Base-by-base conservation (phyloP, 2,797 vertebrate genomes). In the Crenichthys baileyi region DNA sequence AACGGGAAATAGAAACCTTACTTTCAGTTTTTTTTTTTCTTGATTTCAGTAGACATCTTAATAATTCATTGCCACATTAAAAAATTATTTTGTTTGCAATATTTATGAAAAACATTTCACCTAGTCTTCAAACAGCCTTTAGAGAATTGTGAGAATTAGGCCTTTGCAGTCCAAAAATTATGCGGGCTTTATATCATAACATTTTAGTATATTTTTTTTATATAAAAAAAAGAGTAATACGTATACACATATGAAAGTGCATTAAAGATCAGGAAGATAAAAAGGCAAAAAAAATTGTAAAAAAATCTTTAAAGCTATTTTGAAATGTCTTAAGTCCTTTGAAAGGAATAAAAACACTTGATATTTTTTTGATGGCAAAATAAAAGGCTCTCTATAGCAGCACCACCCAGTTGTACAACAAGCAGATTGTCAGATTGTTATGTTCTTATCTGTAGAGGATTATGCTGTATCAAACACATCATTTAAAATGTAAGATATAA, bases 391-490 rank as follows among this genome's bases (percentile, higher is more conserved):
- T 87, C 63, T 67, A 83, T n/a, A 85, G 73, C 82, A 72, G 77
- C 48, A 74, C 46, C 12, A 13, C 26, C n/a, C 5, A 61, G 82
- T 79, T 86, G 87, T 81, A 90, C 80, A 87, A 82, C 70, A 84
- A 88, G 86, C 87, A 91, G 84, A 84, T 94, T 86, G 90, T 87
- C 87, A 91, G 84, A 84, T 94, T 86, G 90, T 87, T 89, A 82
- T 82, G 81, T 63, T 89, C 78, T 89, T 87, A 89, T 92, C 88
- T 74, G 83, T 53, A 78, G 71, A 83, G 81, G 79, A 83, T 88
- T 87, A 86, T 87, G 78, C 86, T 80, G 83, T 80, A 85, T 36
- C 4, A 36, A 36, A 36, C 36, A 36, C 36, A 36, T 36, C 36
- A 36, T 36, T 36, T 36, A 36, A 36, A 36, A 36, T 36, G 36